Evolutionary conservation across 2,797 vertebrate genomes (phyloP).

Genomic region (Lithobates pipiens): DNA sequence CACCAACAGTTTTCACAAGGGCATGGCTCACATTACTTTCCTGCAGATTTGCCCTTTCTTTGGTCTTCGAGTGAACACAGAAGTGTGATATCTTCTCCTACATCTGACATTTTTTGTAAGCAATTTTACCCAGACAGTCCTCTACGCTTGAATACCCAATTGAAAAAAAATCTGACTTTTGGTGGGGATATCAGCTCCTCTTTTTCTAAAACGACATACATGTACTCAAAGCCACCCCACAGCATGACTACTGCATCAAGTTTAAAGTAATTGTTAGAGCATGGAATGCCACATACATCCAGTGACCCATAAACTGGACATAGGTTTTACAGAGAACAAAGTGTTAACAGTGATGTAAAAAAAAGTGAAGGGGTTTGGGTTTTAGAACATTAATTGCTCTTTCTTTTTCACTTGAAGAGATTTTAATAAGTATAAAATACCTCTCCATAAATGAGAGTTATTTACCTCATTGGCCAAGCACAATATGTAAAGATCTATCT

Average conservation of each 20-base stretch:
- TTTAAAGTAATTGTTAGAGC: constrained; percentile 86
- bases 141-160: constrained; percentile 66
- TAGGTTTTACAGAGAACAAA: background rate
- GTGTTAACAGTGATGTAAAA: background rate
- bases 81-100: constrained; percentile 89
- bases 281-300: constrained; percentile 84
- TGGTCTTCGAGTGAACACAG: constrained; percentile 87
- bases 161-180: constrained; percentile 78
- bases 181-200: constrained; percentile 70
- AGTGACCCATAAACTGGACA: constrained; percentile 62
- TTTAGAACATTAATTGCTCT: background rate
- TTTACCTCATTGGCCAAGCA: constrained; percentile 42
- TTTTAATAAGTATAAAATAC: background rate
- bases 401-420: background rate
- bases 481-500: constrained; percentile 45
- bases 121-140: constrained; percentile 84
- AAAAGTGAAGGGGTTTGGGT: background rate
- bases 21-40: constrained; percentile 1
- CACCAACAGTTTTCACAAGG: constrained; percentile 5
- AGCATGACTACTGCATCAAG: constrained; percentile 80
- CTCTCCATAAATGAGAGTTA: background rate
- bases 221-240: constrained; percentile 70
- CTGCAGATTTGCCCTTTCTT: constrained; percentile 76
- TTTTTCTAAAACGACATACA: constrained; percentile 49
- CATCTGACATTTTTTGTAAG: constrained; percentile 84